A percentile compares a stretch with the other conserved stretches of the same genome.
Conservation (phyloP, 2,113 vertebrate genomes). For the Aspidoscelis tigris region DNA sequence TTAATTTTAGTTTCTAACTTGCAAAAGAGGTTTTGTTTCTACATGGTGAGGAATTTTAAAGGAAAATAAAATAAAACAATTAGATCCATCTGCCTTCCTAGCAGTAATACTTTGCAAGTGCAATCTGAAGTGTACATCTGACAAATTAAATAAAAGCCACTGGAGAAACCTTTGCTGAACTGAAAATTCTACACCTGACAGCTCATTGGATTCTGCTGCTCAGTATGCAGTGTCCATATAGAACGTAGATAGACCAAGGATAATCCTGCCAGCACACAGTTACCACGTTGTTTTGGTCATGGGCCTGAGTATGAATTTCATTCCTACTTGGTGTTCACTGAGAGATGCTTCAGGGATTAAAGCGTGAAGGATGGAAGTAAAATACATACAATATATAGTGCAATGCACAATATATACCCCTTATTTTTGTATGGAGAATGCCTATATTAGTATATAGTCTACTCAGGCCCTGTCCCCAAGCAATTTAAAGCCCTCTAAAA, state of each 20-base stretch:
- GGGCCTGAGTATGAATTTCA: too few relatives aligned
- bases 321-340: too few relatives aligned
- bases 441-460: too few relatives aligned
- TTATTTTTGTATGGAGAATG: background rate
- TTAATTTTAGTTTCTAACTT: constrained; percentile 23
- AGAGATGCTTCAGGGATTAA: too few relatives aligned
- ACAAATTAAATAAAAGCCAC: too few relatives aligned
- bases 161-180: background rate
- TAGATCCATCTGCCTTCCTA: background rate
- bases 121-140: background rate
- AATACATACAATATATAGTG: background rate
- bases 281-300: too few relatives aligned
- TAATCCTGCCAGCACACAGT: too few relatives aligned
- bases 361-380: background rate
- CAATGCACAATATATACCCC: background rate
- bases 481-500: too few relatives aligned
- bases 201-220: too few relatives aligned
- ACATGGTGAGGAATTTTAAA: constrained; percentile 15
- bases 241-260: too few relatives aligned
- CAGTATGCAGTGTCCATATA: too few relatives aligned
- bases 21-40: background rate
- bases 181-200: background rate
- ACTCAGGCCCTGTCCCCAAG: too few relatives aligned
- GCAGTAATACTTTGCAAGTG: background rate
- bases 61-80: constrained; percentile 23